Evolutionary conservation across 2,888 invertebrate species (phyloP), one percentile per base, ranked within the genome.

Genomic region (Crematogaster levior): DNA sequence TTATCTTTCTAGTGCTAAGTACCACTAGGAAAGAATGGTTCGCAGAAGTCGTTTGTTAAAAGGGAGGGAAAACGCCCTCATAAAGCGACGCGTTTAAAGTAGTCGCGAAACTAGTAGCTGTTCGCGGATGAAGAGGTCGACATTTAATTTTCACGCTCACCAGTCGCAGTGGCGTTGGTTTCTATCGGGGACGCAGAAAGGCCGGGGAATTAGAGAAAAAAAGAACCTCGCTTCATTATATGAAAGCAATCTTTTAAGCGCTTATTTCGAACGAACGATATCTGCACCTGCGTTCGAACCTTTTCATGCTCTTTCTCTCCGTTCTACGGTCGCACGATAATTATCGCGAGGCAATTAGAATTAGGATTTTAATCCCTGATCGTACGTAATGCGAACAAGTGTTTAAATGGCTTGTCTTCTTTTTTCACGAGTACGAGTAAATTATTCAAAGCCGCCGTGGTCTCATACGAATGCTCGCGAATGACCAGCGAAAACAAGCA

Each of bases 301-400:
- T 34, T 48, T 30, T 37, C 21, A 6, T 24, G 18, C 18, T n/a
- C 34, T 46, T 40, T 3, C 9, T 43, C 15, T 56, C 43, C 21
- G n/a, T 15, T 12, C 18, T 10, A 5, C 43, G 40, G 18, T 86
- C 72, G 58, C 68, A 53, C n/a, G 66, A 74, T 68, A 88, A 88
- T 89, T 89, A 89, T 82, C 85, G 46, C 66, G 48, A 61, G 84
- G 60, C 81, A 87, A 87, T 89, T 85, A 84, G 80, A 84, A 73
- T 81, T 34, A 48, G 58, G 82, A 86, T 81, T 88, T 88, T 86
- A 86, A 89, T 89, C 79, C 82, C 30, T 34, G 80, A 27, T n/a
- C 61, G 58, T 21, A 21, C 65, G n/a, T 46, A 18, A n/a, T 82
- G 82, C 80, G 80, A 63, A 48, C 84, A 61, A 74, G 37, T 85